Evolutionary conservation across 2,113 vertebrate genomes (phyloP), one percentile per base, ranked within the genome.

Genomic region (Cyrtonyx montezumae): DNA sequence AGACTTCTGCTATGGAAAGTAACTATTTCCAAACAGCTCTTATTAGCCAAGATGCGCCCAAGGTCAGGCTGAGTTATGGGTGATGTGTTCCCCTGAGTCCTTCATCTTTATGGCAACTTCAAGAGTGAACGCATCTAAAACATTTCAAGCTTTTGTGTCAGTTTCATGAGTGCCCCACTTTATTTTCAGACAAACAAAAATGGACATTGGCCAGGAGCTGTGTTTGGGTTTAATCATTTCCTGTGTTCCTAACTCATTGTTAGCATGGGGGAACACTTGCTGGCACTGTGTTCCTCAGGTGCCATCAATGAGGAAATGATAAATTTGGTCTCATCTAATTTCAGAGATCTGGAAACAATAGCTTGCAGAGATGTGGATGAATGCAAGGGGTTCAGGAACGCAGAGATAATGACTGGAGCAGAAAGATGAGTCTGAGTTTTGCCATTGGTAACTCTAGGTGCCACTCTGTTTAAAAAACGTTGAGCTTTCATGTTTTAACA

Each of bases 1-100:
- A 95, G 56, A 49, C 84, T 82, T 67, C 94, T 79, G 63, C 77
- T 90, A 74, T 59, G 91, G 91, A 94, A 90, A 66, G 40, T 76
- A 32, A 11, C 75, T 9, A 58, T 85, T 96, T 91, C 82, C 77
- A 95, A 96, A 91, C 94, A 86, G 75, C 81, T 74, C 58, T 81
- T 91, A 21, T 87, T 89, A 96, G 89, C 94, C 87, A 84, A 89
- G 78, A 78, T 76, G 78, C 11, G 58, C 67, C 87, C 88, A 32
- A 45, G 93, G 89, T 91, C 88, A 93, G 20, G 63, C 85, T 84
- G 55, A 91, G 74, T 42, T 77, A 90, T 32, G 36, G 13, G 71
- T n/a, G 90, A 58, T 61, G 79, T 5, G 5, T 7, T 86, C 65
- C 94, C 86, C 62, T 19, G 62, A 83, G 87, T 80, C 56, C 53